Percentiles rank a stretch among this genome's conserved stretches.
Conservation (phyloP, 2,888 invertebrate genomes). For the Acleris cristana region DNA sequence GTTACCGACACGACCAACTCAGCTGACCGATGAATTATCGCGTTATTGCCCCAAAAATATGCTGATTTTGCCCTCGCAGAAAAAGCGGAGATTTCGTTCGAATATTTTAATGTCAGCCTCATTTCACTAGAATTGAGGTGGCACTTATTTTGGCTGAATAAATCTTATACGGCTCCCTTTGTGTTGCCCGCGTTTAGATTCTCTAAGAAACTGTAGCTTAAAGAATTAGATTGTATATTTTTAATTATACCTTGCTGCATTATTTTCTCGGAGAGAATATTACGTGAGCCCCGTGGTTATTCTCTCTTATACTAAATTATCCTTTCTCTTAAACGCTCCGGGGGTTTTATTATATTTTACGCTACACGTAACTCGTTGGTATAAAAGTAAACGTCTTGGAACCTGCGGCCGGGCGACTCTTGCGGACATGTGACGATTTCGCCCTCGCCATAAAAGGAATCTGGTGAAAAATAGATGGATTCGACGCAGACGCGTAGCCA, state of each 20-base stretch:
- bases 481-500: neutral
- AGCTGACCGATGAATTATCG: slow-evolving; percentile 32
- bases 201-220: neutral
- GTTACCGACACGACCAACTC: slow-evolving; percentile 8
- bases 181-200: slow-evolving; percentile 5
- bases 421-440: slow-evolving; percentile 8
- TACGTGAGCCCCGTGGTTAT: slow-evolving; percentile 5
- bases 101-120: slow-evolving; percentile 38
- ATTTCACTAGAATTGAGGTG: slow-evolving; percentile 35
- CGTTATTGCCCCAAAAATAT: slow-evolving; percentile 37
- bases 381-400: neutral
- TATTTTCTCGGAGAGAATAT: neutral
- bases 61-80: slow-evolving; percentile 35
- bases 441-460: slow-evolving; percentile 12
- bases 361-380: slow-evolving; percentile 1
- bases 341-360: slow-evolving; percentile 8
- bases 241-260: slow-evolving; percentile 17
- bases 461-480: slow-evolving; percentile 18
- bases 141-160: slow-evolving; percentile 33
- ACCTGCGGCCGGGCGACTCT: neutral
- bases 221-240: slow-evolving; percentile 1
- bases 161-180: slow-evolving; percentile 24
- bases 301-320: slow-evolving; percentile 11
- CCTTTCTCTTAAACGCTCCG: slow-evolving; percentile 4
- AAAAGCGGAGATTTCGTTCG: slow-evolving; percentile 26